These are phyloP conservation scores for Electrona antarctica DNA, from an alignment of 2,113 vertebrate genomes.

Conservation along the genomic window DNA sequence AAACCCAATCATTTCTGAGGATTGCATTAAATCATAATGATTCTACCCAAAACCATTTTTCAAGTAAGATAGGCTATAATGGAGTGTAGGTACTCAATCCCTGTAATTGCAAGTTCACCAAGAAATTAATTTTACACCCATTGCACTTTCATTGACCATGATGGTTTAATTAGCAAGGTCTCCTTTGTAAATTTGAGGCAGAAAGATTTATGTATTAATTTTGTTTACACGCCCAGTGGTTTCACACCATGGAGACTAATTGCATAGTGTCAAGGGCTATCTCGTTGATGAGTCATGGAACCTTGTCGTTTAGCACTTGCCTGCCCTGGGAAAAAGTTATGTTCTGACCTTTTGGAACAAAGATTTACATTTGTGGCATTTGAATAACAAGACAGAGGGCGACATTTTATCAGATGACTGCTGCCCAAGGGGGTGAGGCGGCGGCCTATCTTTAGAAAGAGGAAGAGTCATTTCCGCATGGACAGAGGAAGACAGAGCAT, in stretches of 20 bases:
- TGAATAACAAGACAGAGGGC: slow-evolving; percentile 43
- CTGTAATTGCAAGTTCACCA: slow-evolving; percentile 55
- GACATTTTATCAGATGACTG: slow-evolving; percentile 29
- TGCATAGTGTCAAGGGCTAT: slow-evolving; percentile 44
- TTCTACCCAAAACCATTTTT: slow-evolving; percentile 36
- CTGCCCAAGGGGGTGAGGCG: slow-evolving; percentile 22
- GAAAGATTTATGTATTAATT: slow-evolving; percentile 60
- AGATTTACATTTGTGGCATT: slow-evolving; percentile 40
- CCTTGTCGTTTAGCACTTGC: slow-evolving; percentile 39
- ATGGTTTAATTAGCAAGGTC: slow-evolving; percentile 64
- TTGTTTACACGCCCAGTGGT: slow-evolving; percentile 61
- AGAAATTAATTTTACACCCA: slow-evolving; percentile 60
- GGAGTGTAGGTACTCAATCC: slow-evolving; percentile 34
- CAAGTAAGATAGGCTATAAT: slow-evolving; percentile 34
- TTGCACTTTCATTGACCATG: slow-evolving; percentile 58
- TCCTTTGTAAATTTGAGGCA: slow-evolving; percentile 43
- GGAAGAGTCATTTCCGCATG: neutral
- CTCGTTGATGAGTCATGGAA: slow-evolving; percentile 40
- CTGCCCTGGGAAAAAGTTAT: slow-evolving; percentile 38
- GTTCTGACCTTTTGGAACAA: slow-evolving; percentile 59
- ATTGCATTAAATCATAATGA: slow-evolving; percentile 45
- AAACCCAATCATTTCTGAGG: neutral
- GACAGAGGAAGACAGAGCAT: slow-evolving; percentile 25
- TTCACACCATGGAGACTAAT: slow-evolving; percentile 60
- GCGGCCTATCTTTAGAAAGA: slow-evolving; percentile 7